These are phyloP conservation scores for Sparus aurata DNA, from an alignment of 2,797 vertebrate genomes.

Conservation along the genomic window DNA sequence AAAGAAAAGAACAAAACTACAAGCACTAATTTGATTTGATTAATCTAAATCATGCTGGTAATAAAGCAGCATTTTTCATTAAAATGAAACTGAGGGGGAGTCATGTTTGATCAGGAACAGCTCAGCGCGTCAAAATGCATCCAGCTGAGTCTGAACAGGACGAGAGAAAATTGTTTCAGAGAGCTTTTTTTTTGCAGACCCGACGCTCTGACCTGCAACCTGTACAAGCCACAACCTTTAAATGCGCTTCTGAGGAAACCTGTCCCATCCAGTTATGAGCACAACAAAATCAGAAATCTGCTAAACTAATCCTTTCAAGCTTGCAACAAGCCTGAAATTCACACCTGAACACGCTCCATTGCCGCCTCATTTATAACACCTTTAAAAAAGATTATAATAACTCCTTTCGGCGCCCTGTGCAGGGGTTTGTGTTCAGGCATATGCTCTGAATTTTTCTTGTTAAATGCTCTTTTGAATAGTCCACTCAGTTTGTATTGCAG, in stretches of 20 bases:
- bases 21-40: constrained; percentile 2
- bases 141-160: constrained; percentile 9
- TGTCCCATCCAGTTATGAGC: constrained; percentile 40
- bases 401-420: constrained; percentile 23
- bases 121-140: constrained; percentile 7
- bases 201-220: constrained; percentile 25
- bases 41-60: constrained; percentile 7
- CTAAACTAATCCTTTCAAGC: constrained; percentile 44
- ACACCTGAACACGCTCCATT: constrained; percentile 60
- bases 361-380: constrained; percentile 46
- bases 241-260: constrained; percentile 53
- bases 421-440: neutral
- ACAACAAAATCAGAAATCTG: constrained; percentile 58
- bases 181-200: constrained; percentile 2
- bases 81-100: constrained; percentile 8
- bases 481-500: neutral
- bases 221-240: constrained; percentile 40
- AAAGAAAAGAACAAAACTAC: constrained; percentile 10
- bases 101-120: constrained; percentile 17
- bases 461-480: constrained; percentile 26
- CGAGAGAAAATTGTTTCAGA: constrained; percentile 11
- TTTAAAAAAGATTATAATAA: constrained; percentile 58
- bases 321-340: constrained; percentile 56
- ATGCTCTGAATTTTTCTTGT: constrained; percentile 5
- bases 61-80: constrained; percentile 35